A percentile compares a stretch with the other conserved stretches of the same genome.
Conservation (phyloP, 2,797 vertebrate genomes). For the Lepilemur septentrionalis region DNA sequence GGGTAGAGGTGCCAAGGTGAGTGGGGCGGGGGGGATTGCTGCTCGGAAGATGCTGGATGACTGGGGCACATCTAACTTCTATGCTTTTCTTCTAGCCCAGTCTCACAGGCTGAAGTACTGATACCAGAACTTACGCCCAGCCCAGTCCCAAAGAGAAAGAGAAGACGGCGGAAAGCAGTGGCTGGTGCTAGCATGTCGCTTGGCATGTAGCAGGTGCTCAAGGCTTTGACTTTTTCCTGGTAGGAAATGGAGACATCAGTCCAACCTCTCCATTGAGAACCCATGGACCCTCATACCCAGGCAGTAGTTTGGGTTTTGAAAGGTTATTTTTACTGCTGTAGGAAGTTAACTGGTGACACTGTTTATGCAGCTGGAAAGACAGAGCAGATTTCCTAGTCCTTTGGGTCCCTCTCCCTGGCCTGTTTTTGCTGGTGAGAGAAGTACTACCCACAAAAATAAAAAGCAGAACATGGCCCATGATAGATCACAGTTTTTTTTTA, state of each 20-base stretch:
- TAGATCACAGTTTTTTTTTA: conserved; percentile 82
- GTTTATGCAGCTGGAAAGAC: not conserved
- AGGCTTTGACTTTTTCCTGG: not conserved
- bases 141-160: conserved; percentile 28
- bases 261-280: not conserved
- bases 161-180: not conserved
- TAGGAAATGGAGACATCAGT: not conserved
- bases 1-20: conserved; percentile 68
- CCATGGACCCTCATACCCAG: not conserved
- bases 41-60: not conserved
- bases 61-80: not conserved
- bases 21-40: fast-evolving
- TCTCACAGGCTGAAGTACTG: not conserved
- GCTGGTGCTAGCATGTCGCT: fast-evolving
- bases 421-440: not conserved
- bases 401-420: not conserved
- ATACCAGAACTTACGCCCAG: not conserved
- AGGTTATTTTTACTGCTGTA: not conserved
- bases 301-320: not conserved
- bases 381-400: not conserved
- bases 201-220: not conserved
- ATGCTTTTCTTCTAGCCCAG: not conserved
- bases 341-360: not conserved
- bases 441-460: conserved; percentile 45
- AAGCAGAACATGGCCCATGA: not conserved